Evolutionary conservation across 2,113 vertebrate genomes (phyloP).

Genomic region (Centropristis striata): DNA sequence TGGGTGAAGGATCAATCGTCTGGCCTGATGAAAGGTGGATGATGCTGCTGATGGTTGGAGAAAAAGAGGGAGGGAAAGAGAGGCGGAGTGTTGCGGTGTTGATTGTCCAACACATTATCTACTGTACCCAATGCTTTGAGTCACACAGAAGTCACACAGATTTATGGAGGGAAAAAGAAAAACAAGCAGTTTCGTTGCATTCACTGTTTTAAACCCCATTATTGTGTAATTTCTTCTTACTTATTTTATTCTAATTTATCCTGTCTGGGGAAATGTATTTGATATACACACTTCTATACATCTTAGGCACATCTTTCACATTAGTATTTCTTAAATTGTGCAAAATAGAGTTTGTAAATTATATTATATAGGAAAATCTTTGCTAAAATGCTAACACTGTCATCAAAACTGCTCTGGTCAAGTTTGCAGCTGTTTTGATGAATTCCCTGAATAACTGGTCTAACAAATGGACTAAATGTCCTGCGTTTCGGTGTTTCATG

Average conservation of each 20-base stretch:
- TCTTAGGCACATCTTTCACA: not conserved
- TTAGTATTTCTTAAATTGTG: not conserved
- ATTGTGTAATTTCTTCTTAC: not conserved
- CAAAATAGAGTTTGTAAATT: no score
- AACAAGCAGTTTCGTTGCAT: not conserved
- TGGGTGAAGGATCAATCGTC: constrained; percentile 78
- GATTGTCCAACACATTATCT: constrained; percentile 67
- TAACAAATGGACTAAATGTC: not conserved
- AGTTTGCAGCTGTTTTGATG: not conserved
- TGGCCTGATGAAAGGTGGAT: constrained; percentile 81
- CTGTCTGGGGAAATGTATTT: not conserved
- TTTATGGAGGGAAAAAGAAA: not conserved
- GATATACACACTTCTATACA: not conserved
- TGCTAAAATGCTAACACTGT: not conserved
- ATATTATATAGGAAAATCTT: no score
- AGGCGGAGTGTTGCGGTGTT: constrained; percentile 56
- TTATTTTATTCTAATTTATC: not conserved
- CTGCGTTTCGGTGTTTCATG: not conserved
- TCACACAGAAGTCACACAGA: constrained; percentile 25
- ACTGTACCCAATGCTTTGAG: constrained; percentile 48
- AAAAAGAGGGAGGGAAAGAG: constrained; percentile 42
- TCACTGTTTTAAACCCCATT: not conserved
- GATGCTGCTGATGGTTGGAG: constrained; percentile 73
- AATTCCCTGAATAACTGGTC: not conserved
- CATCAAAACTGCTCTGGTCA: not conserved